These are phyloP conservation scores for Nannobrachium achirus DNA, from an alignment of 2,113 vertebrate genomes.

Conservation along the genomic window DNA sequence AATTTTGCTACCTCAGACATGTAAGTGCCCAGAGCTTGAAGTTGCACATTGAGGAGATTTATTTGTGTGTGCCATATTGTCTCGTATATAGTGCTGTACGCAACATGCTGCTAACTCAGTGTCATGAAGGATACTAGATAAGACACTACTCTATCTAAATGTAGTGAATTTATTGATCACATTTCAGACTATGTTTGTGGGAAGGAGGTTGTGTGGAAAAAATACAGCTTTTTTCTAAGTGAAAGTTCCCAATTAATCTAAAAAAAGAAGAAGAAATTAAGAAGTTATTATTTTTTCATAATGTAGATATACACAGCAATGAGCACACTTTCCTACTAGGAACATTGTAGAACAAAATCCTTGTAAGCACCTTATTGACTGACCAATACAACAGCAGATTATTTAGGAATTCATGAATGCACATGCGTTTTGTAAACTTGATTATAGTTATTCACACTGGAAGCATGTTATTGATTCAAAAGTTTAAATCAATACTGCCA, in stretches of 20 bases:
- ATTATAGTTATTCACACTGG: conserved; percentile 16
- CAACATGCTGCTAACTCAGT: conserved; percentile 50
- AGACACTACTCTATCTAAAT: conserved; percentile 17
- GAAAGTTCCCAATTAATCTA: not conserved
- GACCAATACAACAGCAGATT: conserved; percentile 8
- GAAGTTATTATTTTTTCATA: conserved; percentile 9
- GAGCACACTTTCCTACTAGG: not conserved
- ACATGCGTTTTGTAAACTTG: conserved; percentile 11
- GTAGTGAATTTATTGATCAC: not conserved
- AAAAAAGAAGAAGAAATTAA: too few relatives aligned
- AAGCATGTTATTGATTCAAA: not conserved
- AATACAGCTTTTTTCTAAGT: not conserved
- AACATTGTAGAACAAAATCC: conserved; percentile 39
- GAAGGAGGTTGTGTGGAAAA: not conserved
- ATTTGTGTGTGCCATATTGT: conserved; percentile 66
- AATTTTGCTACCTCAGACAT: conserved; percentile 79
- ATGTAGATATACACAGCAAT: conserved; percentile 15
- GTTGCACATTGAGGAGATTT: conserved; percentile 68
- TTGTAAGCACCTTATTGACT: conserved; percentile 19
- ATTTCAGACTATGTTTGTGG: not conserved
- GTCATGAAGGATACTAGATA: conserved; percentile 36
- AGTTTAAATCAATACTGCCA: not conserved
- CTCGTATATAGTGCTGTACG: conserved; percentile 45
- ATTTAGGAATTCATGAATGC: conserved; percentile 16
- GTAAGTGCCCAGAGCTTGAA: conserved; percentile 77